Conservation (phyloP, 2,888 invertebrate species). For the Drosophila flavopinicola region DNA sequence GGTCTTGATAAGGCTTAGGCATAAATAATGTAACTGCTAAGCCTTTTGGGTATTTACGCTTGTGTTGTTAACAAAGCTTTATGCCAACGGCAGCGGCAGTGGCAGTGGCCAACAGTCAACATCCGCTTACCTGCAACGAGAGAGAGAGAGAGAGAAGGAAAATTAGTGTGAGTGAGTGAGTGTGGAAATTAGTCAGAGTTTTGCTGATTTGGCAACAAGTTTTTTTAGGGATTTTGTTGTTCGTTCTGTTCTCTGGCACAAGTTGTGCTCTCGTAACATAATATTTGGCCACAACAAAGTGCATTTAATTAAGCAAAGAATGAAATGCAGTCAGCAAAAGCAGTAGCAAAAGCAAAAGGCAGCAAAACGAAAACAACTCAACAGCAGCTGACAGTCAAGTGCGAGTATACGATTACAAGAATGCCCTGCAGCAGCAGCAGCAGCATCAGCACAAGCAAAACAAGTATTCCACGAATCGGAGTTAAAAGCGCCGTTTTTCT, state of each 20-base stretch:
- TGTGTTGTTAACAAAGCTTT: constrained; percentile 70
- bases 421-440: constrained; percentile 16
- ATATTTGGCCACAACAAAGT: constrained; percentile 74
- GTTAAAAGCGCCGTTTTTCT: no score
- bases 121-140: constrained; percentile 54
- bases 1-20: constrained; percentile 59
- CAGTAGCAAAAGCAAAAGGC: no score
- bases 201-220: constrained; percentile 52
- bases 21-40: constrained; percentile 75
- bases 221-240: constrained; percentile 35
- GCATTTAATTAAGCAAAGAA: constrained; percentile 74
- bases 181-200: constrained; percentile 51
- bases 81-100: constrained; percentile 30
- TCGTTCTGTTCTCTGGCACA: no score
- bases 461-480: background rate
- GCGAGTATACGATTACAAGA: background rate
- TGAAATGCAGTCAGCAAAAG: constrained; percentile 45
- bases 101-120: constrained; percentile 22
- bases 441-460: no score
- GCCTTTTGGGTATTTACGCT: constrained; percentile 79
- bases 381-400: background rate
- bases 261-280: constrained; percentile 56
- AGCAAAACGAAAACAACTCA: constrained; percentile 21
- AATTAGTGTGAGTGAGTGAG: background rate
- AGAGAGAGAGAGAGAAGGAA: constrained; percentile 21